Base-by-base conservation (phyloP, 2,113 vertebrate genomes). In the Cyanistes caeruleus region DNA sequence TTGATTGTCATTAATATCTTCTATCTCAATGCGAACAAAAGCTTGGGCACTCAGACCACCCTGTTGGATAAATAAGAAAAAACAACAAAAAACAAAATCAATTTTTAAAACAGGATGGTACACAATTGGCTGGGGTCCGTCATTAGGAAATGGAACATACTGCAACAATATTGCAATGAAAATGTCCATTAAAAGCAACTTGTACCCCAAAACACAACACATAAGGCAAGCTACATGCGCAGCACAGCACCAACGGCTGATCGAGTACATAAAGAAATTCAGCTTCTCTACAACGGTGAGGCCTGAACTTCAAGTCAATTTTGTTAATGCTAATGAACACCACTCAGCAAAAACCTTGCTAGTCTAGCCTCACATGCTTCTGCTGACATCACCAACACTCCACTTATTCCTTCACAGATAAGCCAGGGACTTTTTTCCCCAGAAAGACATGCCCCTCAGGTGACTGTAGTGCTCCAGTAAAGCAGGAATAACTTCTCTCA, bases 1-100 rank as follows among this genome's bases (percentile, higher is more conserved):
- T 41, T 94, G 93, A 48, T 99, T 99, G 65, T 99, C 99, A 8
- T 99, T 99, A 81, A 99, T 89, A 68, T 99, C 99, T 78, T 99
- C 98, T 74, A 99, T 97, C 58, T 99, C 98, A 0, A 99, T 98
- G 63, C 98, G 99, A 77, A 99, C 98, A 83, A 99, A 99, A 58
- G 99, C 98, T 65, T 99, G 99, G 56, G 99, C 98, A 28, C 98
- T 99, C 62, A 99, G 97, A 14, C 99, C 99, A 69, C 98, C 99
- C 99, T 99, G 96, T 96, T 52, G 78, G 89, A 91, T n/a, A 96
- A 93, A 96, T 39, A 39, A 96, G 58, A 41, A 89, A 73, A 74
- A 41, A 96, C 37, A 30, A 25, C 12, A 41, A 7, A 83, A 76
- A 52, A 37, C 21, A 75, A 41, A 4, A 46, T 64, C 19, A 79